Evolutionary conservation across 2,888 invertebrate species (phyloP).

Genomic region (Apamea epomidion): DNA sequence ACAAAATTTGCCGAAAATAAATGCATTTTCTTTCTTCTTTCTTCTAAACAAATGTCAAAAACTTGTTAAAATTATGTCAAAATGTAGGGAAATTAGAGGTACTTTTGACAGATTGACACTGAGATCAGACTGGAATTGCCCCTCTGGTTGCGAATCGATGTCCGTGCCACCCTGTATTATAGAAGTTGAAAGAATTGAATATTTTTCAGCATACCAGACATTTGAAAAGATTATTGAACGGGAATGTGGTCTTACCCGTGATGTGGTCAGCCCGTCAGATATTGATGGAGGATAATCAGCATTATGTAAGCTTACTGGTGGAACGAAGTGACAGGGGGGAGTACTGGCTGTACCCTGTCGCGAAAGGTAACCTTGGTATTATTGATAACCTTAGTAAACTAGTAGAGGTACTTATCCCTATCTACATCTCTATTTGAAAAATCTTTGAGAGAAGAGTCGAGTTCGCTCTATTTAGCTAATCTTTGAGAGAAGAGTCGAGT

Average conservation of each 20-base stretch:
- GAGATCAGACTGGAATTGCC: too few species aligned
- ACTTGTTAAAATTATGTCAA: too few species aligned
- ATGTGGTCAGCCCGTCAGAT: slow-evolving; percentile 76
- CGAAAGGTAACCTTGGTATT: slow-evolving; percentile 65
- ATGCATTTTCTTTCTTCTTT: too few species aligned
- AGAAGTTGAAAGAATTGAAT: slow-evolving; percentile 1
- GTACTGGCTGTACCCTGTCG: slow-evolving; percentile 72
- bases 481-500: background rate
- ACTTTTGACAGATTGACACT: too few species aligned
- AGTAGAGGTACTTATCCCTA: too few species aligned
- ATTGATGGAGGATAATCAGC: slow-evolving; percentile 69
- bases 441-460: background rate
- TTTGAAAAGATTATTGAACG: slow-evolving; percentile 71
- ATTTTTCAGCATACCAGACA: slow-evolving; percentile 69
- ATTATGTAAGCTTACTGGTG: slow-evolving; percentile 71
- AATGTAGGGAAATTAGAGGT: too few species aligned
- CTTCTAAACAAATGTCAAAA: too few species aligned
- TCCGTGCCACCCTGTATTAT: background rate
- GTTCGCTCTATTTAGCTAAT: background rate
- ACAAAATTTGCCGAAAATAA: too few species aligned
- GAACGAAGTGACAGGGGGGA: slow-evolving; percentile 76
- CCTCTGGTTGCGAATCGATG: background rate
- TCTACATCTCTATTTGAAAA: background rate
- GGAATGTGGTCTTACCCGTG: slow-evolving; percentile 68
- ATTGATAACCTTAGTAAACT: background rate